Conservation (phyloP, 1,140 invertebrate genomes). For the Choristoneura fumiferana region DNA sequence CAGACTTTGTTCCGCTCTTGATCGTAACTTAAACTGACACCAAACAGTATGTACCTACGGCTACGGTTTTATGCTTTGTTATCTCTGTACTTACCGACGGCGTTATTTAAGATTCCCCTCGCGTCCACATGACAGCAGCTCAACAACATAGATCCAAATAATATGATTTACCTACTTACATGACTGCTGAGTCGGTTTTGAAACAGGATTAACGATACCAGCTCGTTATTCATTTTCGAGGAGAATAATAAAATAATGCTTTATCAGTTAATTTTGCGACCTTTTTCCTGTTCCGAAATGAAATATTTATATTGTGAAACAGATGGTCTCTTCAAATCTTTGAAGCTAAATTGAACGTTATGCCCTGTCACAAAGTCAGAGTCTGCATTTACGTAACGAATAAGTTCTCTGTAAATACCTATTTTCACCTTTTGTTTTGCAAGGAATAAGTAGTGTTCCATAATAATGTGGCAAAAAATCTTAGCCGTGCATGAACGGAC, state of each 20-base stretch:
- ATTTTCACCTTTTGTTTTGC: too few relatives aligned
- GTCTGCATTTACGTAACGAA: too few relatives aligned
- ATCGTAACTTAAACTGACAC: too few relatives aligned
- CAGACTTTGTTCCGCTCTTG: too few relatives aligned
- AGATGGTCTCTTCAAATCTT: neutral
- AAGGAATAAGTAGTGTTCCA: too few relatives aligned
- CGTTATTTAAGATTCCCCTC: neutral
- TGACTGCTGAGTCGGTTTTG: neutral
- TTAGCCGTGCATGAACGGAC: too few relatives aligned
- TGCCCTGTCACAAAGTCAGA: neutral
- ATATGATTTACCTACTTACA: constrained; percentile 11
- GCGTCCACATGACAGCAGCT: neutral
- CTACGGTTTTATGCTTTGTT: neutral
- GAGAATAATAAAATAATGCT: neutral
- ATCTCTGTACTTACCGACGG: neutral
- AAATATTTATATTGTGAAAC: neutral
- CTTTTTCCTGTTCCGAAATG: neutral
- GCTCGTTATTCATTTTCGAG: neutral
- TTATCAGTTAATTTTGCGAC: neutral
- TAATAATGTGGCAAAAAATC: too few relatives aligned
- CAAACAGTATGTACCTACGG: too few relatives aligned
- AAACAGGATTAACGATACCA: neutral
- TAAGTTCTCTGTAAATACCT: too few relatives aligned
- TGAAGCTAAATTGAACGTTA: neutral
- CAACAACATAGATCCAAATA: constrained; percentile 2